Percentiles rank a stretch among this genome's conserved stretches.
These are phyloP conservation scores for Setipinna tenuifilis DNA, from an alignment of 2,797 vertebrate species.

Conservation along the genomic window DNA sequence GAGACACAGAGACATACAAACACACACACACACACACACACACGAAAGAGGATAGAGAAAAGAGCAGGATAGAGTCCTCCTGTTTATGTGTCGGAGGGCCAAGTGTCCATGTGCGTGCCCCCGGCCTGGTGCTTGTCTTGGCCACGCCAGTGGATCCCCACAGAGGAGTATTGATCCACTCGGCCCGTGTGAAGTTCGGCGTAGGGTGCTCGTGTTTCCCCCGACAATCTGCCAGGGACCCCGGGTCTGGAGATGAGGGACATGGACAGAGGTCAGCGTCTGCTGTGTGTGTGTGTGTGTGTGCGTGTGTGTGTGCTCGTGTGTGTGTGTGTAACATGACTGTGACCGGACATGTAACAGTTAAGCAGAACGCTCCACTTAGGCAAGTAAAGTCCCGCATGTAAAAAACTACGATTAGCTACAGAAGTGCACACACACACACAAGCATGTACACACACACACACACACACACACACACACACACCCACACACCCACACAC, in stretches of 20 bases:
- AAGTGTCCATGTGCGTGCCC: conserved; percentile 28
- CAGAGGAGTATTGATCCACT: conserved; percentile 79
- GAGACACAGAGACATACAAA: too few species aligned
- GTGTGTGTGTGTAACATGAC: not conserved
- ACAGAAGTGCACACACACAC: conserved; percentile 40
- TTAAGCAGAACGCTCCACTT: not conserved
- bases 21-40: not conserved
- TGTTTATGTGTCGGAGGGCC: conserved; percentile 1
- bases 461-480: conserved; percentile 68
- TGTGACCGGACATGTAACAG: conserved; percentile 3
- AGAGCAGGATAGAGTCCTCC: not conserved
- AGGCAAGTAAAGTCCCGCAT: not conserved
- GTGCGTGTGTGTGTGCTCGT: not conserved
- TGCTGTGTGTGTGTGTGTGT: conserved; percentile 34
- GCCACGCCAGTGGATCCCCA: conserved; percentile 75
- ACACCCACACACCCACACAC: conserved; percentile 56
- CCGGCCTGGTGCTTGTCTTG: conserved; percentile 49
- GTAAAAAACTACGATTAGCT: conserved; percentile 15
- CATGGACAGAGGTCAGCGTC: conserved; percentile 55
- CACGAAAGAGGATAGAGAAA: not conserved
- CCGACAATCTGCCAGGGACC: conserved; percentile 63
- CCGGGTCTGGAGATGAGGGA: conserved; percentile 53
- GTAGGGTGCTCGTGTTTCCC: conserved; percentile 76
- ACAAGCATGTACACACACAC: conserved; percentile 38
- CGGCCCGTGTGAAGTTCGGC: conserved; percentile 76